A percentile compares a stretch with the other conserved stretches of the same genome.
Conservation (phyloP, 1,140 invertebrate genomes). For the Papilio aristodemus region DNA sequence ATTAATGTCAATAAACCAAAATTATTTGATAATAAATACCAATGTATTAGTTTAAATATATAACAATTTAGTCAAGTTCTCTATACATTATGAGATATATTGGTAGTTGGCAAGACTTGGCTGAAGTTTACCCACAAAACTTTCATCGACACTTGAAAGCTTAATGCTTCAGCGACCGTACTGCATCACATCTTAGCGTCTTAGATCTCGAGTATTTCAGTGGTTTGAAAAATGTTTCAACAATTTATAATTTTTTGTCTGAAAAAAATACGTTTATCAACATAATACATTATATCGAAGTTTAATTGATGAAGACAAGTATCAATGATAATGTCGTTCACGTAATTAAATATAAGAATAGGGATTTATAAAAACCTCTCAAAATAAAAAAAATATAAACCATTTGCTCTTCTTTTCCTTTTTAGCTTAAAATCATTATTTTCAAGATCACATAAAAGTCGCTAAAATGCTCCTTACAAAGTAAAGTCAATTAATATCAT, state of each 20-base stretch:
- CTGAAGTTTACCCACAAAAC: constrained; percentile 10
- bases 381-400: too few species aligned
- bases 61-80: neutral
- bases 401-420: too few species aligned
- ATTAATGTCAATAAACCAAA: too few species aligned
- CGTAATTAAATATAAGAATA: too few species aligned
- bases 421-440: too few species aligned
- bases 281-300: too few species aligned
- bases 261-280: neutral
- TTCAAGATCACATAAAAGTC: too few species aligned
- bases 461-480: too few species aligned
- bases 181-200: constrained; percentile 5
- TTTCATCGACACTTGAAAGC: constrained; percentile 8
- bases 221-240: neutral
- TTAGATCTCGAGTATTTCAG: neutral
- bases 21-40: neutral
- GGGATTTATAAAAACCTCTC: too few species aligned
- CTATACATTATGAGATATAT: constrained; percentile 4
- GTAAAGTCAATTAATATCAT: too few species aligned
- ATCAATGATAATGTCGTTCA: too few species aligned
- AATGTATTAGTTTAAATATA: neutral
- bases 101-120: neutral
- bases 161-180: constrained; percentile 20
- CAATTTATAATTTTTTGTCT: neutral
- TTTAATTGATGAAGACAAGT: too few species aligned